These are phyloP conservation scores for Rhinatrema bivittatum DNA, from an alignment of 2,797 vertebrate genomes.

Conservation along the genomic window DNA sequence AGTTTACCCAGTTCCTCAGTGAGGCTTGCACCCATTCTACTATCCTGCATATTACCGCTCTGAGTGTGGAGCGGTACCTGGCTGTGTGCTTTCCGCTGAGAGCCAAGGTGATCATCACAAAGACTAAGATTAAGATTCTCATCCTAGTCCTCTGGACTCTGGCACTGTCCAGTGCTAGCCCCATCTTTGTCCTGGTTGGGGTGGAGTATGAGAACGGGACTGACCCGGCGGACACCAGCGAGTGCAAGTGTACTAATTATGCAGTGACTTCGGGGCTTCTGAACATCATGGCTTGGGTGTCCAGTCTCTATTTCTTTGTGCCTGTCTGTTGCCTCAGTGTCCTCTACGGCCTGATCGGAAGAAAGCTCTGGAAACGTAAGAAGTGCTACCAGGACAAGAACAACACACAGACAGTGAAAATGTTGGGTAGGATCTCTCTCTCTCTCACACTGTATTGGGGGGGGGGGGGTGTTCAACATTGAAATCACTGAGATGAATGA, in stretches of 20 bases:
- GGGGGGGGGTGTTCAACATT: not conserved
- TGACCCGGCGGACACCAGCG: not conserved
- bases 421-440: conserved; percentile 35
- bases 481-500: no score
- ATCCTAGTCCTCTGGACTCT: conserved; percentile 8
- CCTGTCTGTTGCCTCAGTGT: conserved; percentile 16
- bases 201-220: conserved; percentile 11
- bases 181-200: conserved; percentile 12
- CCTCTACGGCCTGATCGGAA: conserved; percentile 12
- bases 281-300: conserved; percentile 13
- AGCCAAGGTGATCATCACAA: conserved; percentile 14
- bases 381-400: conserved; percentile 4
- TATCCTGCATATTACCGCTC: conserved; percentile 18
- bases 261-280: conserved; percentile 10
- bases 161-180: conserved; percentile 10
- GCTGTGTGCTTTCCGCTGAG: conserved; percentile 20
- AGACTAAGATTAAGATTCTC: not conserved
- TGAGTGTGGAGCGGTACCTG: conserved; percentile 18
- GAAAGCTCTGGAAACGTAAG: not conserved
- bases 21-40: conserved; percentile 19
- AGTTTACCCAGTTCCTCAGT: conserved; percentile 16
- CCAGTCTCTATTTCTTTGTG: conserved; percentile 18
- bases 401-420: conserved; percentile 30
- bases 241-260: conserved; percentile 10
- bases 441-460: no score